Evolutionary conservation across 2,113 vertebrate species (phyloP).

Genomic region (Pungitius pungitius): DNA sequence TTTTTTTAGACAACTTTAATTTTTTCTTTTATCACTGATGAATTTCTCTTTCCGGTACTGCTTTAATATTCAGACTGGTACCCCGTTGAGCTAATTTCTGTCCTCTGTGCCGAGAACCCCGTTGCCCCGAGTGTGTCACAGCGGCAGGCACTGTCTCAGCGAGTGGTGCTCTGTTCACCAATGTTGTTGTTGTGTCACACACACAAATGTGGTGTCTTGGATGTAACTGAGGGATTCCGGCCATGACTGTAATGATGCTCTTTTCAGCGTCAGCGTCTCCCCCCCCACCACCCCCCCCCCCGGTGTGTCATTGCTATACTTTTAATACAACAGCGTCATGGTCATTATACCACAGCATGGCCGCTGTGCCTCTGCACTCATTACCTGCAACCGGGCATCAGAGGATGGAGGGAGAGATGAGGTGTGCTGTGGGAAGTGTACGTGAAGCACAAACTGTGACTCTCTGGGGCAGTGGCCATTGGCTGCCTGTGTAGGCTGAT

Average conservation of each 20-base stretch:
- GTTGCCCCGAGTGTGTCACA: slow-evolving; percentile 1
- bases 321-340: slow-evolving; percentile 48
- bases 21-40: slow-evolving; percentile 34
- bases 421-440: slow-evolving; percentile 54
- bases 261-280: slow-evolving; percentile 10
- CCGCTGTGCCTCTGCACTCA: slow-evolving; percentile 46
- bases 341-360: slow-evolving; percentile 66
- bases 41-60: slow-evolving; percentile 31
- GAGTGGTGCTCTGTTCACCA: slow-evolving; percentile 13
- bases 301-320: slow-evolving; percentile 29
- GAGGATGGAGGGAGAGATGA: slow-evolving; percentile 50
- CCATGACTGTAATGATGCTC: slow-evolving; percentile 39
- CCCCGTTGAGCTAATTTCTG: slow-evolving; percentile 3
- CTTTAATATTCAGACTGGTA: slow-evolving; percentile 15
- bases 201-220: slow-evolving; percentile 19
- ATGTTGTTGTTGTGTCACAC: slow-evolving; percentile 37
- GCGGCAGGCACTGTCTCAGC: not conserved
- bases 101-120: slow-evolving; percentile 10
- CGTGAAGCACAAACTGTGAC: slow-evolving; percentile 59
- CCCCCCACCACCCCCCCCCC: slow-evolving; percentile 5
- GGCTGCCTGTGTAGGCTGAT: slow-evolving; percentile 59
- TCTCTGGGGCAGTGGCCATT: slow-evolving; percentile 55
- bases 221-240: slow-evolving; percentile 26
- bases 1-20: slow-evolving; percentile 67
- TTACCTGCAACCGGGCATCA: slow-evolving; percentile 48